Conservation (phyloP, 2,113 vertebrate genomes). For the Notechis scutatus region DNA sequence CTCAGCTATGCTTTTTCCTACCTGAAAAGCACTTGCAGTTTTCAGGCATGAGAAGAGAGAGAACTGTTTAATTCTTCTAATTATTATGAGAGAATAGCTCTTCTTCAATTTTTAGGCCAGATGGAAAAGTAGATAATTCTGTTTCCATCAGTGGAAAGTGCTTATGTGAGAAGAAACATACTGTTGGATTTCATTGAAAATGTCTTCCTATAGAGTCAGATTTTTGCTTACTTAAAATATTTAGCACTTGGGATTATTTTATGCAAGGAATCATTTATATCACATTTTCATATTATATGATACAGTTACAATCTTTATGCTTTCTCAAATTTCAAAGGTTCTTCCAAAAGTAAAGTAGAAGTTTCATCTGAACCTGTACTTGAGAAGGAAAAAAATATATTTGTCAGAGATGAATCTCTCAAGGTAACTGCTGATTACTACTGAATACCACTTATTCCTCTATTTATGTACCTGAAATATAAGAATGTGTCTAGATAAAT, state of each 20-base stretch:
- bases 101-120: not conserved
- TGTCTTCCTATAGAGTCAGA: not conserved
- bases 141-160: not conserved
- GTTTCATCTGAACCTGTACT: conserved; percentile 8
- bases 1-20: not conserved
- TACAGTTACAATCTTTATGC: not conserved
- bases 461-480: not conserved
- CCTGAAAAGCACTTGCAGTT: not conserved
- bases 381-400: conserved; percentile 34
- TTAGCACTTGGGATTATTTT: not conserved
- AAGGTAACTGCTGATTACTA: conserved; percentile 68
- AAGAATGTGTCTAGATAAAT: not conserved
- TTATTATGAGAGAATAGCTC: not conserved
- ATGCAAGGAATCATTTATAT: not conserved
- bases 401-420: conserved; percentile 73
- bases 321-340: conserved; percentile 44
- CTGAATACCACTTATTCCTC: conserved; percentile 1
- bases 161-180: not conserved
- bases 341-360: not conserved
- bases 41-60: not conserved
- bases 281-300: not conserved
- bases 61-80: not conserved
- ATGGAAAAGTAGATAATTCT: not conserved
- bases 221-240: not conserved
- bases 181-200: not conserved